Evolutionary conservation across 2,888 invertebrate genomes (phyloP), one percentile per base, ranked within the genome.

Genomic region (Tipula vernalis): DNA sequence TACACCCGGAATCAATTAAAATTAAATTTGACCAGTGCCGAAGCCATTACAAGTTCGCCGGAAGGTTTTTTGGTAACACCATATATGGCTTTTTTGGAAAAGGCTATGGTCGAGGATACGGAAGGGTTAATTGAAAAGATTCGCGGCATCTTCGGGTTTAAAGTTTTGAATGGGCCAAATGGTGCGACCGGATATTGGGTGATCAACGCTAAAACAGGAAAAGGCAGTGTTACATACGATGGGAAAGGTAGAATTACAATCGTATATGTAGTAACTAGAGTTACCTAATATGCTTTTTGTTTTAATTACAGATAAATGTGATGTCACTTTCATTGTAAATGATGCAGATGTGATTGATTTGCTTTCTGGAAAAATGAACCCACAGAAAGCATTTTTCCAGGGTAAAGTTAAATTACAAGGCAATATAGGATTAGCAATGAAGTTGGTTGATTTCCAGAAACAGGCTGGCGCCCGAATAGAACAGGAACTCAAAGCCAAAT

Each of bases 381-480:
- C 97, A 0, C 98, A 99, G 91, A 98, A 98, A 91, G 98, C 98
- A 1, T 98, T 97, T 92, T 97, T 97, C 94, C 97, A 98, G 91
- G 99, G 99, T 15, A 99, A 99, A 92, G 95, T 98, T 87, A 99
- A 98, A 92, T 95, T 99, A 87, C 96, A 98, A 91, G 99, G 99
- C 44, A 99, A 99, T 91, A 98, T 99, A 96, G 98, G 97, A 0
- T 92, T 98, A 83, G 99, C 99, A 1, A 96, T 99, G 96, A 99
- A 98, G 91, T 92, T 99, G 87, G 95, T 96, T 28, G 96, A 97
- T 88, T 91, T 98, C 88, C 97, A 71, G 28, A 71, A 28, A 10
- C 71, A 71, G 10, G 71, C 71, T 71, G 71, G 71, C 3, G 18
- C 6, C 10, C 18, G 71, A 10, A 71, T 71, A 10, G 15, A 57